phyloP scores from a whole-genome alignment of 1,140 invertebrate genomes.

The Euwallacea fornicatus region DNA sequence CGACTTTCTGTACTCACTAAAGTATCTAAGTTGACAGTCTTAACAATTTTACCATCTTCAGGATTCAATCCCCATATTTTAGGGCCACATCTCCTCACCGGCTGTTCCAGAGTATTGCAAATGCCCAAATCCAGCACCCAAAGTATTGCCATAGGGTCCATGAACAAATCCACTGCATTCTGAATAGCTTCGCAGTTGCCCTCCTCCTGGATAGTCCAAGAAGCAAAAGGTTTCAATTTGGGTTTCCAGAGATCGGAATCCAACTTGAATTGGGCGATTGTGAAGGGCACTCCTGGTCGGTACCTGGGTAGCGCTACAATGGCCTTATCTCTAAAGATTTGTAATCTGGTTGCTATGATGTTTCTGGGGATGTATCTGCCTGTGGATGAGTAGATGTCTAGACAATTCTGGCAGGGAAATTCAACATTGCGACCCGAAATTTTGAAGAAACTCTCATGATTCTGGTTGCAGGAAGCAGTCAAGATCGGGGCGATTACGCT shows the following conservation, averaged over 20 bases:
- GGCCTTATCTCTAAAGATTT: slow-evolving; percentile 61
- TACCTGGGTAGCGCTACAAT: slow-evolving; percentile 63
- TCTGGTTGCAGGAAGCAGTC: too few relatives aligned
- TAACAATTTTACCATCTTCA: slow-evolving; percentile 62
- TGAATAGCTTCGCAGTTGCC: slow-evolving; percentile 61
- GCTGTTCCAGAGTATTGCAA: slow-evolving; percentile 65
- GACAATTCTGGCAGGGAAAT: slow-evolving; percentile 62
- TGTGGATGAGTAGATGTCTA: slow-evolving; percentile 59
- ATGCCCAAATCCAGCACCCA: slow-evolving; percentile 71
- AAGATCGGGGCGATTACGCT: too few relatives aligned
- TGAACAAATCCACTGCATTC: slow-evolving; percentile 54
- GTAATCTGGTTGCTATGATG: slow-evolving; percentile 63
- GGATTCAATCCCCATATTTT: slow-evolving; percentile 68
- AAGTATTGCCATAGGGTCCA: slow-evolving; percentile 63
- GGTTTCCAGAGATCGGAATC: slow-evolving; percentile 54
- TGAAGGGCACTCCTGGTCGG: slow-evolving; percentile 61
- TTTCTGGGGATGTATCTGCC: slow-evolving; percentile 61
- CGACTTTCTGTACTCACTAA: slow-evolving; percentile 59
- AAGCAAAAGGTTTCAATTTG: slow-evolving; percentile 61
- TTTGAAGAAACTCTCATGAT: slow-evolving; percentile 1
- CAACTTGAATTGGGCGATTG: slow-evolving; percentile 59
- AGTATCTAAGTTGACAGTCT: slow-evolving; percentile 60
- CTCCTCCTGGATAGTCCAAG: slow-evolving; percentile 65
- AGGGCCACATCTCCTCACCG: slow-evolving; percentile 64
- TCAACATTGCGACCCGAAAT: slow-evolving; percentile 55